A percentile compares a stretch with the other conserved stretches of the same genome.
Conservation (phyloP, 1,140 invertebrate genomes). For the Ostrea denselamellosa region DNA sequence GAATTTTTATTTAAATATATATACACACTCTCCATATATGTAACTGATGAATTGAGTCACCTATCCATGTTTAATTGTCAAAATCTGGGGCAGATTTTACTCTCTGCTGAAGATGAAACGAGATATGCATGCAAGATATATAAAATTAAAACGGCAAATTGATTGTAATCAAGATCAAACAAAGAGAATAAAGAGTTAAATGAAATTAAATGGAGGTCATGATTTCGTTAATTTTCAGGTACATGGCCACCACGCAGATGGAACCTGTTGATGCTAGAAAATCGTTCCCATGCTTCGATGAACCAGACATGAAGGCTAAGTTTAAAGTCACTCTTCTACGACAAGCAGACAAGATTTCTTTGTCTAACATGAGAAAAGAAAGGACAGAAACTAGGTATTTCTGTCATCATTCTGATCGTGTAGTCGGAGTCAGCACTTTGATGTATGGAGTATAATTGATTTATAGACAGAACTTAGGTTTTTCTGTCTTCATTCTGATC, state of each 20-base stretch:
- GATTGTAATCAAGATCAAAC: neutral
- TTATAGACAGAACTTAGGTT: neutral
- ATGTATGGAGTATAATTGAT: too few species aligned
- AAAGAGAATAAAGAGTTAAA: neutral
- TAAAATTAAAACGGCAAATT: neutral
- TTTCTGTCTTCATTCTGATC: neutral
- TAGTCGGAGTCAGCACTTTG: too few species aligned
- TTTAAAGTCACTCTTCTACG: slow-evolving; percentile 54
- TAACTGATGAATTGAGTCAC: too few species aligned
- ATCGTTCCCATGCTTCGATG: slow-evolving; percentile 97
- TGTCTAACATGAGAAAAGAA: slow-evolving; percentile 88
- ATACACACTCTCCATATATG: too few species aligned
- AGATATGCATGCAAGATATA: too few species aligned
- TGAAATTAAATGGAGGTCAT: neutral
- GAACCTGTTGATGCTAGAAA: slow-evolving; percentile 64
- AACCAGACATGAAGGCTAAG: slow-evolving; percentile 82
- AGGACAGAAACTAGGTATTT: neutral
- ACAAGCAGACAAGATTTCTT: slow-evolving; percentile 81
- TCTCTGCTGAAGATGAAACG: too few species aligned
- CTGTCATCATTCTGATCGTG: neutral
- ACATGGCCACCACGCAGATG: slow-evolving; percentile 64
- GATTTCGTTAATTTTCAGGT: slow-evolving; percentile 49
- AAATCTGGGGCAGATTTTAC: too few species aligned
- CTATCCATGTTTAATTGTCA: too few species aligned
- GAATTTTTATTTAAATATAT: too few species aligned